phyloP scores from a whole-genome alignment of 2,888 invertebrate genomes.

The Standfussiana lucernea region DNA sequence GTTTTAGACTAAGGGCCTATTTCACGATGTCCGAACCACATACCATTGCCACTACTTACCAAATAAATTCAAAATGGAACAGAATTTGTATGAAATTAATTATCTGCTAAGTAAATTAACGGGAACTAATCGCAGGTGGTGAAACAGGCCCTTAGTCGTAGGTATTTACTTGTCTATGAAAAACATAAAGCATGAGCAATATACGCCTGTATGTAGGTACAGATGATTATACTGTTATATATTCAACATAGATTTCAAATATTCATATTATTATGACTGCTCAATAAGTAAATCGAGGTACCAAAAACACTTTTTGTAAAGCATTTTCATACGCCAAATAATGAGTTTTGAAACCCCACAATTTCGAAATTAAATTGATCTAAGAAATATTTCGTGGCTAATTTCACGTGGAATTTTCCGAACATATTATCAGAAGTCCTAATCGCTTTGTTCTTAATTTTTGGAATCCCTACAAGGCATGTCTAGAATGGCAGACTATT shows the following conservation, averaged over 20 bases:
- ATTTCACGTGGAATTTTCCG: background rate
- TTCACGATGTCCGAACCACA: no score
- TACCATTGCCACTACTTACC: no score
- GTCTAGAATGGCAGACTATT: background rate
- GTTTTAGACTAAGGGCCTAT: background rate
- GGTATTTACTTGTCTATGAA: background rate
- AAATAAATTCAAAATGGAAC: no score
- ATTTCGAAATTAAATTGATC: background rate
- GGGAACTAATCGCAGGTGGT: no score
- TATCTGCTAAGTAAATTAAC: no score
- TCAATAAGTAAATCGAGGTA: slow-evolving; percentile 6
- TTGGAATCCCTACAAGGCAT: background rate
- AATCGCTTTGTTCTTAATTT: background rate
- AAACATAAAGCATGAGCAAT: slow-evolving; percentile 19
- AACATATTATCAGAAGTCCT: background rate
- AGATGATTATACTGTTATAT: background rate
- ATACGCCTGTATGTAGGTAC: background rate
- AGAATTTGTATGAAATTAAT: no score
- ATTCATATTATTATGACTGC: background rate
- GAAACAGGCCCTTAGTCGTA: no score
- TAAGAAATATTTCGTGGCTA: slow-evolving; percentile 3
- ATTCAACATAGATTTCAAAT: background rate
- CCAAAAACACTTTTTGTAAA: slow-evolving; percentile 6
- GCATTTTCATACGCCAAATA: background rate
- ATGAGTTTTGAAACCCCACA: background rate